Conservation (phyloP, 2,113 vertebrate species). For the Anoplopoma fimbria region DNA sequence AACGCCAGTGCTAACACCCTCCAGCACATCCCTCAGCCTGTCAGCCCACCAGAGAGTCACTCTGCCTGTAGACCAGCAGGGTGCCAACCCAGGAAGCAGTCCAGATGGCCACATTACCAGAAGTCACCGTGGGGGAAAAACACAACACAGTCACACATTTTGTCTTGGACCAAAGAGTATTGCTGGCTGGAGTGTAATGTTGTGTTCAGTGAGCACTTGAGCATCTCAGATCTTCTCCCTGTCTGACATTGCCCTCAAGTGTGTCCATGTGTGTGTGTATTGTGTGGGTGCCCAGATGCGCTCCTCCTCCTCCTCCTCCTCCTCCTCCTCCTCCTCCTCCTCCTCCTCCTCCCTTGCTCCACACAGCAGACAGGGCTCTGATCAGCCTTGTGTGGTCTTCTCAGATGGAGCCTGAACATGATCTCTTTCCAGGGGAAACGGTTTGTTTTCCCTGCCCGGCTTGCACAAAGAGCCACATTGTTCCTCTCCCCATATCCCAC, state of each 20-base stretch:
- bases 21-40: slow-evolving; percentile 56
- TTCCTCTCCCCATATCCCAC: slow-evolving; percentile 82
- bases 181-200: slow-evolving; percentile 44
- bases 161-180: slow-evolving; percentile 76
- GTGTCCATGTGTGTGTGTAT: slow-evolving; percentile 36
- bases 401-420: slow-evolving; percentile 82
- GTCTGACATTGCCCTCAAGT: slow-evolving; percentile 59
- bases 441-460: slow-evolving; percentile 82
- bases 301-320: slow-evolving; percentile 61
- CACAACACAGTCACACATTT: slow-evolving; percentile 63
- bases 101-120: slow-evolving; percentile 69
- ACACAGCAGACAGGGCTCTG: slow-evolving; percentile 73
- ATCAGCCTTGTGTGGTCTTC: slow-evolving; percentile 84
- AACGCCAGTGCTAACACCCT: slow-evolving; percentile 66
- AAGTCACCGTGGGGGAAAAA: slow-evolving; percentile 48
- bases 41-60: slow-evolving; percentile 63
- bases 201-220: slow-evolving; percentile 58
- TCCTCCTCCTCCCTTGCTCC: slow-evolving; percentile 41
- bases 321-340: slow-evolving; percentile 52
- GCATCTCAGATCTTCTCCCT: slow-evolving; percentile 62
- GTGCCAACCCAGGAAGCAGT: slow-evolving; percentile 70
- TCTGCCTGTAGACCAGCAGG: slow-evolving; percentile 75
- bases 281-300: slow-evolving; percentile 64
- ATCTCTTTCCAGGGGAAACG: slow-evolving; percentile 84
- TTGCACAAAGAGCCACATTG: slow-evolving; percentile 84